A percentile compares a stretch with the other conserved stretches of the same genome.
phyloP scores from a whole-genome alignment of 2,113 vertebrate species.

The Onychostruthus taczanowskii region DNA sequence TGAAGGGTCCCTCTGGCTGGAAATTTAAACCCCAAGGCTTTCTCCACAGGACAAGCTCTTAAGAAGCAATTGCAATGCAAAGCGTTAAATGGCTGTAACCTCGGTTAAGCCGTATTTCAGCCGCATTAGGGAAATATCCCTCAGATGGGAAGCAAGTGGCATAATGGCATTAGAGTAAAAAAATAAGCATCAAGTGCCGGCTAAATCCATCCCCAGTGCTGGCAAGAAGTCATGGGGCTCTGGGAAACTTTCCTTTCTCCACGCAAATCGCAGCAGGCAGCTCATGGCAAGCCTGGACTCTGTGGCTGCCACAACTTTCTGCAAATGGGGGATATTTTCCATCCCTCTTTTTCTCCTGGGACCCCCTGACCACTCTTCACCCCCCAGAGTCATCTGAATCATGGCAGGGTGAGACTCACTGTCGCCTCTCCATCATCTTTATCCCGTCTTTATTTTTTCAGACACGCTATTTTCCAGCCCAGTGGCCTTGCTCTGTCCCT shows the following conservation, averaged over 20 bases:
- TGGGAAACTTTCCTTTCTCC: background rate
- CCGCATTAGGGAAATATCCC: slow-evolving; percentile 56
- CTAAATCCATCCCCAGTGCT: background rate
- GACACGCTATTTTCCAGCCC: slow-evolving; percentile 53
- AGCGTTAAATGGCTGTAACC: slow-evolving; percentile 26
- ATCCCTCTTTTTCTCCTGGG: background rate
- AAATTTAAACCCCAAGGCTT: slow-evolving; percentile 48
- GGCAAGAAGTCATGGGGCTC: background rate
- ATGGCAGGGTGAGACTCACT: background rate
- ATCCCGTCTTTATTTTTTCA: slow-evolving; percentile 1
- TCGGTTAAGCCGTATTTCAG: slow-evolving; percentile 47
- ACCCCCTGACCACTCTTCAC: background rate
- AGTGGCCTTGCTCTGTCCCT: slow-evolving; percentile 57
- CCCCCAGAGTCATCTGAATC: background rate
- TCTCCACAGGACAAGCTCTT: slow-evolving; percentile 7
- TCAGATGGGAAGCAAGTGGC: slow-evolving; percentile 31
- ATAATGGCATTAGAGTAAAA: slow-evolving; percentile 54
- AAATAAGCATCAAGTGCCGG: background rate
- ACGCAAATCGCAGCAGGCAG: fast-evolving
- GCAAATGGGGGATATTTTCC: background rate
- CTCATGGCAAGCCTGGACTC: background rate
- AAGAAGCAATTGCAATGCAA: slow-evolving; percentile 20
- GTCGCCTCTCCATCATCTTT: slow-evolving; percentile 21
- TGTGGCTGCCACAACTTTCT: fast-evolving
- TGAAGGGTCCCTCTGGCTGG: background rate